phyloP scores from a whole-genome alignment of 2,113 vertebrate genomes.

The Pteruthius melanotis region DNA sequence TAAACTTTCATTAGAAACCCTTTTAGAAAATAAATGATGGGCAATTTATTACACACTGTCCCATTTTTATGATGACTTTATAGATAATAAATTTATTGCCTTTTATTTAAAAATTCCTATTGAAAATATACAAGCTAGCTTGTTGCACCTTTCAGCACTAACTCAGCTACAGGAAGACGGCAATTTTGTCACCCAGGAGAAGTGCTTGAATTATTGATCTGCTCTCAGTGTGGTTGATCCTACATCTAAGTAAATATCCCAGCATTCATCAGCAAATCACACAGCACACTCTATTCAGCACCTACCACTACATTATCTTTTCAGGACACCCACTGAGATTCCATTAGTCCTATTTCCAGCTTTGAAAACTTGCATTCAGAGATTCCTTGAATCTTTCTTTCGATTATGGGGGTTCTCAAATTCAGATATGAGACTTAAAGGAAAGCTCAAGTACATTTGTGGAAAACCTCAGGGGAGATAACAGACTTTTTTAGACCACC shows the following conservation, averaged over 20 bases:
- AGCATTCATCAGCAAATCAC: neutral
- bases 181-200: neutral
- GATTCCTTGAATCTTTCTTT: neutral
- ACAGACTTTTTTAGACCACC: neutral
- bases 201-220: neutral
- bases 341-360: neutral
- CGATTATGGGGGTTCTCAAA: neutral
- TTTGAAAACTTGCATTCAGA: neutral
- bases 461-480: neutral
- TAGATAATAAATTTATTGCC: neutral
- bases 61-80: neutral
- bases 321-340: neutral
- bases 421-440: neutral
- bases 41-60: neutral
- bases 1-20: neutral
- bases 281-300: neutral
- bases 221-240: neutral
- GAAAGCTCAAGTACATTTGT: neutral
- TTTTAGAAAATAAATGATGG: neutral
- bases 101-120: neutral
- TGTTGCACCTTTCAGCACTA: neutral
- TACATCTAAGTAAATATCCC: neutral
- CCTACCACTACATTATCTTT: neutral
- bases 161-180: neutral
- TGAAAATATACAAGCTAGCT: neutral